Evolutionary conservation across 2,113 vertebrate genomes (phyloP), one percentile per base, ranked within the genome.

Genomic region (Orthonyx spaldingii): DNA sequence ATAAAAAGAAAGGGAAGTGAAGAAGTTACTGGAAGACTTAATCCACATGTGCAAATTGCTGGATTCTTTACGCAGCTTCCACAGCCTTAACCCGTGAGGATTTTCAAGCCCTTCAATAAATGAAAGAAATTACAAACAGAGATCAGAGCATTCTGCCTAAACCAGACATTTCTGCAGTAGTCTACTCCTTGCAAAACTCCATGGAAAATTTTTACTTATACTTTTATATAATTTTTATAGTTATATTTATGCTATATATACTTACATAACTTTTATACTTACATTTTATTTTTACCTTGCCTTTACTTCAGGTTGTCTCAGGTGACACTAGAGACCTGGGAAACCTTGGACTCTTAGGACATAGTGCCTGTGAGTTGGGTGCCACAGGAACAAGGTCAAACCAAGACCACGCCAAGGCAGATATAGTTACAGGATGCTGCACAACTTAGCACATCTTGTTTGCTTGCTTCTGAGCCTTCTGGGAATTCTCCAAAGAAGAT

Each of bases 351-450:
- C 39, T 84, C 14, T 44, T 27, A 39, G 32, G 60, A 23, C 7
- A 9, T 19, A 13, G n/a, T 75, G 16, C 27, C 46, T 78, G 21
- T 52, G 72, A 24, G 64, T 10, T 13, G 79, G 33, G 56, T 82
- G 42, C 30, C 24, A 14, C 18, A 44, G 35, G 41, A 90, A 8
- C 3, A 23, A 50, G 44, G 47, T 63, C 59, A 77, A 46, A 47
- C 33, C 37, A 68, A 79, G 39, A 60, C 57, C 44, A 39, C 16
- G 24, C 53, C 7, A 6, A 64, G 60, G 44, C 35, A 57, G n/a
- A 8, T 53, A 3, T 57, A 27, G 35, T 44, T 68, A 18, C 0
- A 0, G 53, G 21, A 9, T 59, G 10, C 56, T 89, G 72, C 35
- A 44, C 56, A 35, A 4, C 33, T 75, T 35, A 37, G 7, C 1